Evolutionary conservation across 2,113 vertebrate genomes (phyloP).

Genomic region (Serinus canaria): DNA sequence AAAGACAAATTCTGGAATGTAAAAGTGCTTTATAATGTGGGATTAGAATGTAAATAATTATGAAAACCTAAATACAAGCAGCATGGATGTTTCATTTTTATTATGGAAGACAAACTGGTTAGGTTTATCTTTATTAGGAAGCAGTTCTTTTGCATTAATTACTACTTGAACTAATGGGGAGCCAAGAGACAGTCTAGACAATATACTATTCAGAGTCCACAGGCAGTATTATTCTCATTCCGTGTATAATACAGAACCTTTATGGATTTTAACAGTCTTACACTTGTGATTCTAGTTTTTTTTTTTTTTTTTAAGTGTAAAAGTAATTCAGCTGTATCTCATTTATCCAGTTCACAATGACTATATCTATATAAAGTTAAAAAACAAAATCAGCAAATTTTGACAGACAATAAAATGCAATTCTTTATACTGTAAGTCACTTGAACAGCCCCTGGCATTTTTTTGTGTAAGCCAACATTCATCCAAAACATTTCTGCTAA

Average conservation of each 20-base stretch:
- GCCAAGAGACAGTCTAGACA: background rate
- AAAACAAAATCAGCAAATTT: background rate
- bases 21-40: background rate
- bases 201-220: background rate
- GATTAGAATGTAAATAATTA: background rate
- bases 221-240: background rate
- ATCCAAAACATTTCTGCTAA: background rate
- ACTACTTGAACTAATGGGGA: background rate
- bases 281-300: background rate
- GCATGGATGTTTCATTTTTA: background rate
- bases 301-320: background rate
- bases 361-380: background rate
- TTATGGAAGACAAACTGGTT: background rate
- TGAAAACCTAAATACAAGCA: background rate
- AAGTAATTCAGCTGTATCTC: background rate
- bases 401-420: background rate
- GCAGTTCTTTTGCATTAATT: background rate
- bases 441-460: background rate
- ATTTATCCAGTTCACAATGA: background rate
- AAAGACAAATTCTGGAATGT: background rate
- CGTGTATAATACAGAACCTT: background rate
- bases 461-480: background rate
- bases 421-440: background rate
- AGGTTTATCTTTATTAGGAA: background rate
- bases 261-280: background rate